Base-by-base conservation (phyloP, 2,888 invertebrate genomes). In the Lasioglossum oenotherae region DNA sequence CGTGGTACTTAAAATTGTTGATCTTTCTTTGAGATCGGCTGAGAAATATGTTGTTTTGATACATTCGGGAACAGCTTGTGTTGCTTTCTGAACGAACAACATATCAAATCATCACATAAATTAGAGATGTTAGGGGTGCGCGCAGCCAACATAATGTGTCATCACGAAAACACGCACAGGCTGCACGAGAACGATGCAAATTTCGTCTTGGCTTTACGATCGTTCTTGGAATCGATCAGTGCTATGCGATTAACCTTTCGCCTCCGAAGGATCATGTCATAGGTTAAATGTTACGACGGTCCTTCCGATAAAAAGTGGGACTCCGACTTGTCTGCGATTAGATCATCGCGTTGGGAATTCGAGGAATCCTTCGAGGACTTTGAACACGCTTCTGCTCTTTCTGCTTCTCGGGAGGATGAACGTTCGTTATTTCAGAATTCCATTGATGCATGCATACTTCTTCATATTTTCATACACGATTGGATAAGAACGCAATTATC, bases 211-310 rank as follows among this genome's bases (percentile, higher is more conserved):
- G 41, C 78, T 79, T 82, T 69, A 73, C 27, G 46, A 35, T 23
- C 72, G 69, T 75, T 78, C 72, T 27, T 46, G 72, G 78, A 84
- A 82, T 83, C 75, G 78, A 82, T 78, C 78, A 53, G 46, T 23
- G 73, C 69, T 44, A 73, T 41, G 41, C 74, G 83, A 82, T 75
- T 84, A 64, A 84, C 84, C 84, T 84, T 72, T 83, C 46, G 72
- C 71, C 82, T 82, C 10, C 57, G 44, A 74, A 19, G 38, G 82
- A 53, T 67, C 44, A 67, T 77, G 82, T 82, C 77, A 67, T 57
- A 73, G 83, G 67, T 84, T 46, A 84, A 81, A 77, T 67, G 81
- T 67, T 78, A 76, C 72, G 72, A 76, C 53, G 82, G 67, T 81
- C 77, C 44, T 41, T 41, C 73, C 35, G 82, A 74, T 67, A 82